Evolutionary conservation across 2,888 invertebrate species (phyloP).

Genomic region (Drosophila differens): DNA sequence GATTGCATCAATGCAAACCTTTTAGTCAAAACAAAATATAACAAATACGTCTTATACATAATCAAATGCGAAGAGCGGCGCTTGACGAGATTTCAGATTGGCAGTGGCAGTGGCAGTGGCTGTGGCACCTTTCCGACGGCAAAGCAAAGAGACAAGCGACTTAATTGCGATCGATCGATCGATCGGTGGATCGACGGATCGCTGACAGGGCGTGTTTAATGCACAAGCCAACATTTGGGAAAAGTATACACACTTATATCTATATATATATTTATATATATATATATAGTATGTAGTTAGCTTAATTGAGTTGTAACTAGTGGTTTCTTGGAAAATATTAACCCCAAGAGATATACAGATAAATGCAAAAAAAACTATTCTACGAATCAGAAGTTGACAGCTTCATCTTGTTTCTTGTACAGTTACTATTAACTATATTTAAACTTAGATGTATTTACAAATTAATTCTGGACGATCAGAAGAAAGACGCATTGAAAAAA

Average conservation of each 20-base stretch:
- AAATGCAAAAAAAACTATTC: background rate
- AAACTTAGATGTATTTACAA: accelerated
- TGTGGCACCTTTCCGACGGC: conserved; percentile 36
- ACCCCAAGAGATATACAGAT: background rate
- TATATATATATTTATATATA: background rate
- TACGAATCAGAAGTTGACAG: background rate
- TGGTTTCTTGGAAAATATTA: background rate
- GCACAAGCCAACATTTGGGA: background rate
- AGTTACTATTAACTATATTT: background rate
- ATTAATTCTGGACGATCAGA: background rate
- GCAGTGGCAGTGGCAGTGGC: background rate
- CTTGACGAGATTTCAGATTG: background rate
- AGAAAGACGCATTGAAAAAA: background rate
- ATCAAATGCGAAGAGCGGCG: background rate
- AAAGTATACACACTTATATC: background rate
- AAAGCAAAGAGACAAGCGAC: conserved; percentile 23
- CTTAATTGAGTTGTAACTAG: background rate
- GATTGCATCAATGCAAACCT: conserved; percentile 55
- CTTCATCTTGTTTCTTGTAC: background rate
- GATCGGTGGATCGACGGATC: background rate
- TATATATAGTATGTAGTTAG: background rate
- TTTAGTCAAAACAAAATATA: conserved; percentile 33
- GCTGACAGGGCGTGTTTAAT: conserved; percentile 2
- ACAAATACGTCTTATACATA: conserved; percentile 9
- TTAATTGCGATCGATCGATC: conserved; percentile 1